phyloP scores from a whole-genome alignment of 2,113 vertebrate species.

The Climacteris rufus region DNA sequence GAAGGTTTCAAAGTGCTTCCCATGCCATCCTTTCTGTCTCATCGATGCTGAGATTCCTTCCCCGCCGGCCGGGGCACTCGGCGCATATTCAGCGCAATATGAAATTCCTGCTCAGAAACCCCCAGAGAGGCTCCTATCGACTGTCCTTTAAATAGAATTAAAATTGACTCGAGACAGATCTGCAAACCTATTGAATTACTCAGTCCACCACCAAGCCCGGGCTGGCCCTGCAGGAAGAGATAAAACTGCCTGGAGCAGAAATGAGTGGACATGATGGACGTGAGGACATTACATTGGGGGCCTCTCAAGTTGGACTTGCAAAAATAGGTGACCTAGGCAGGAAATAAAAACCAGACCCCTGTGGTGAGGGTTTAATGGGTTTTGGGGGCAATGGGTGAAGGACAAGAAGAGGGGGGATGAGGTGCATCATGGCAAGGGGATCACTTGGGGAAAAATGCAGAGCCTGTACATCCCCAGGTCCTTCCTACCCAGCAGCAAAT shows the following conservation, averaged over 20 bases:
- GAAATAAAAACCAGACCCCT: neutral
- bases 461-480: neutral
- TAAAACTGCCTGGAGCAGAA: neutral
- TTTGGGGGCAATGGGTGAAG: neutral
- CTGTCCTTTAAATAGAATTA: conserved; percentile 81
- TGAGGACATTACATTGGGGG: neutral
- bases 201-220: conserved; percentile 7
- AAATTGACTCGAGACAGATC: conserved; percentile 74
- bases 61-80: neutral
- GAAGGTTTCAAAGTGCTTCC: neutral
- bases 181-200: conserved; percentile 75
- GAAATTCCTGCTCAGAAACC: conserved; percentile 68
- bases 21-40: neutral
- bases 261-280: neutral
- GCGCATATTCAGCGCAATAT: conserved; percentile 48
- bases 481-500: neutral
- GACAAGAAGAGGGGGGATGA: neutral
- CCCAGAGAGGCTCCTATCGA: conserved; percentile 72
- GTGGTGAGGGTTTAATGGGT: neutral
- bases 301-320: neutral
- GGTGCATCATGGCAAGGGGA: accelerated
- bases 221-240: conserved; percentile 57
- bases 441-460: neutral
- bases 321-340: neutral
- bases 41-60: conserved; percentile 26